Percentiles rank a stretch among this genome's conserved stretches.
phyloP scores from a whole-genome alignment of 2,797 vertebrate genomes.

The Galaxias olidus region DNA sequence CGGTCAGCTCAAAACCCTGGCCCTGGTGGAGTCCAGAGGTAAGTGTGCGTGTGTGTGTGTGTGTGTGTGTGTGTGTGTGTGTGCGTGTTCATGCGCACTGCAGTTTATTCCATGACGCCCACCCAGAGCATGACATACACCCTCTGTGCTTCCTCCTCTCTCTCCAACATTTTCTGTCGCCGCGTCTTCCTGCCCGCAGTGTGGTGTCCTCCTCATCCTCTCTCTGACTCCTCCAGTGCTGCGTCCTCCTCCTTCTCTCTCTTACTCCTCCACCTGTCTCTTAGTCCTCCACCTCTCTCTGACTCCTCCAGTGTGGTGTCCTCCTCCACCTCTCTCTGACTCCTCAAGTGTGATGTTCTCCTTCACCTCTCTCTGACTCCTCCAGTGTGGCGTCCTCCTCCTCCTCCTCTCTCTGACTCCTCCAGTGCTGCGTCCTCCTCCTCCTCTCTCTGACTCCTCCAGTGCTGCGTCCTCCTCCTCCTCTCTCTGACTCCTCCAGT shows the following conservation, averaged over 20 bases:
- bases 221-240: background rate
- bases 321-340: background rate
- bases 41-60: slow-evolving; percentile 29
- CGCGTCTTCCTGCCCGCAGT: background rate
- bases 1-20: slow-evolving; percentile 89
- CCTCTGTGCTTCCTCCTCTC: background rate
- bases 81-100: background rate
- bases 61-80: background rate
- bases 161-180: background rate
- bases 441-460: background rate
- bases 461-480: too few species aligned
- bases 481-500: too few species aligned
- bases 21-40: slow-evolving; percentile 93
- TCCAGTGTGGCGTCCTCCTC: background rate
- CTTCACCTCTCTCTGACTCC: background rate
- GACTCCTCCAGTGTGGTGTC: background rate
- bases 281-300: background rate
- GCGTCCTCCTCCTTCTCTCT: background rate
- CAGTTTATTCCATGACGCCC: background rate
- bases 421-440: too few species aligned
- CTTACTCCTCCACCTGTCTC: background rate
- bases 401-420: background rate
- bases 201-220: background rate
- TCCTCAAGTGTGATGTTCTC: background rate
- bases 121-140: slow-evolving; percentile 10